Conservation (phyloP, 2,113 vertebrate genomes). For the Cairina moschata region DNA sequence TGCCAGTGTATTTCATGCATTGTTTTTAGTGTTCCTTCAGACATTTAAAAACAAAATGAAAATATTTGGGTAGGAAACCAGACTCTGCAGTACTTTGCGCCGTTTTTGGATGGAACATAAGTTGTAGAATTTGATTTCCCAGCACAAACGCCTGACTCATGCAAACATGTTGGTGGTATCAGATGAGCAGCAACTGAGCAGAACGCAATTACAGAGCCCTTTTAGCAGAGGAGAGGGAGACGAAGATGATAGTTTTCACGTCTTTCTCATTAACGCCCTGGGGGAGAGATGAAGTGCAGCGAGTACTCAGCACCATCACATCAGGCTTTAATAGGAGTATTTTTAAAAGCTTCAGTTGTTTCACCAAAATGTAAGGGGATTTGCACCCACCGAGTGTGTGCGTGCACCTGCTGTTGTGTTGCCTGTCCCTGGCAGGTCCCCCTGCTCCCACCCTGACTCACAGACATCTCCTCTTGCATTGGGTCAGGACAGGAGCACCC, state of each 20-base stretch:
- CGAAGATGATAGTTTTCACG: neutral
- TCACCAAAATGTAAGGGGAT: neutral
- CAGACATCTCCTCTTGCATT: too few species aligned
- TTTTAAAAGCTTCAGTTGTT: neutral
- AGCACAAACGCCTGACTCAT: neutral
- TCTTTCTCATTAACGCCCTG: neutral
- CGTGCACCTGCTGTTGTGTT: neutral
- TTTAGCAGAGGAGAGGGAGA: neutral
- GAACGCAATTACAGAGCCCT: neutral
- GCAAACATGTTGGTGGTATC: neutral
- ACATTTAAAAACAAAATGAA: neutral
- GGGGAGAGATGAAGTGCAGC: neutral
- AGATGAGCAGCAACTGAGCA: neutral
- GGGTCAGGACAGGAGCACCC: neutral
- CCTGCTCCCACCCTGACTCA: too few species aligned
- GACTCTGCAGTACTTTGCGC: neutral
- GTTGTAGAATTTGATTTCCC: neutral
- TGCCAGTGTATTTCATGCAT: neutral
- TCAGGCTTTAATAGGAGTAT: neutral
- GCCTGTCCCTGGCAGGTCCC: neutral
- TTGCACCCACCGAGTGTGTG: fast-evolving
- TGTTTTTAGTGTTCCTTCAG: conserved; percentile 5
- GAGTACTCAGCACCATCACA: neutral
- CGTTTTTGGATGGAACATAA: neutral
- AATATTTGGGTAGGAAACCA: neutral